Conservation (phyloP, 2,797 vertebrate species). For the Chromobotia macracanthus region DNA sequence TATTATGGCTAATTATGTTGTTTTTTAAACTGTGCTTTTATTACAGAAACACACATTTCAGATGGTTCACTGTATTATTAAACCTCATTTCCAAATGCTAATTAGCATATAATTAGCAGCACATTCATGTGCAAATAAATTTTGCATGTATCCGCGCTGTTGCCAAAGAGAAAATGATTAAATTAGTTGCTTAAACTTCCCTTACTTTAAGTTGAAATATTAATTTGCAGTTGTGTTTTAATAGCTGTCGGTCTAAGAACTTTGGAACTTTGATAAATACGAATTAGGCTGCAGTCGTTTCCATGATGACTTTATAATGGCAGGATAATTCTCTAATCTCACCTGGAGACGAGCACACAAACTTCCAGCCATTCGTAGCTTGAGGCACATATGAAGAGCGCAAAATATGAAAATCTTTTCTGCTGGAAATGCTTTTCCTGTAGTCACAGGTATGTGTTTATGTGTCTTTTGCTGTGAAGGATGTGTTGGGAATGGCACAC, state of each 20-base stretch:
- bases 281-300: conserved; percentile 69
- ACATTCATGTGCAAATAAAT: conserved; percentile 79
- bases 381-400: too few species aligned
- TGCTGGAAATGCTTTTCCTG: not conserved
- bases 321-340: not conserved
- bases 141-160: conserved; percentile 60
- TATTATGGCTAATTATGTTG: conserved; percentile 71
- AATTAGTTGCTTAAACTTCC: conserved; percentile 63
- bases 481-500: too few species aligned
- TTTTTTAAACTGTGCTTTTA: conserved; percentile 62
- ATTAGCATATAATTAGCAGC: conserved; percentile 79
- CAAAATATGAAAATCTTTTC: not conserved
- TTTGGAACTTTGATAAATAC: conserved; percentile 76
- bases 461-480: too few species aligned
- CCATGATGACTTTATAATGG: conserved; percentile 2
- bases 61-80: conserved; percentile 70
- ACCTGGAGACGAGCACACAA: too few species aligned
- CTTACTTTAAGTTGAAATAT: conserved; percentile 72
- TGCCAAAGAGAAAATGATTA: conserved; percentile 68
- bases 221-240: conserved; percentile 75
- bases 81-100: conserved; percentile 78
- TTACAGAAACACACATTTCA: conserved; percentile 62
- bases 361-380: too few species aligned
- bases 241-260: conserved; percentile 74
- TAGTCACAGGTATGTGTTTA: not conserved